Conservation (phyloP, 2,888 invertebrate species). For the Eilema sororculum region DNA sequence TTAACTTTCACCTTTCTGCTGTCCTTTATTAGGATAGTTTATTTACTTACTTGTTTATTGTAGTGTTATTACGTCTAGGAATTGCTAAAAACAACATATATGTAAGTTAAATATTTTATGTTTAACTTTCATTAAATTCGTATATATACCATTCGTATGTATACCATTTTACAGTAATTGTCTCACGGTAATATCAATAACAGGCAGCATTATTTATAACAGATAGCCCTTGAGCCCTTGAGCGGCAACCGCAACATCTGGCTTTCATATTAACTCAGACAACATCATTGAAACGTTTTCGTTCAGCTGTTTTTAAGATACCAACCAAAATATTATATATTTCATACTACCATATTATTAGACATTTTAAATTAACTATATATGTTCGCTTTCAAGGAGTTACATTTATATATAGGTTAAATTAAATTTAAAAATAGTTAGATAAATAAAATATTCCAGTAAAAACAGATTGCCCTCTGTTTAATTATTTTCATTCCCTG, state of each 20-base stretch:
- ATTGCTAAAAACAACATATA: too few relatives aligned
- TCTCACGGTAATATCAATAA: background rate
- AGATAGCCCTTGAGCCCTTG: background rate
- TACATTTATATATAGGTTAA: too few relatives aligned
- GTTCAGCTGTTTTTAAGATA: background rate
- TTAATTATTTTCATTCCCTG: too few relatives aligned
- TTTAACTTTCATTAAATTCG: too few relatives aligned
- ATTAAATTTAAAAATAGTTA: too few relatives aligned
- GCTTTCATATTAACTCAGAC: slow-evolving; percentile 33
- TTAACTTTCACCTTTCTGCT: too few relatives aligned
- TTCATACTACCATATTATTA: too few relatives aligned
- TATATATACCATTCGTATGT: background rate
- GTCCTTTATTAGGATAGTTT: too few relatives aligned
- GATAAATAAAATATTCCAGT: background rate
- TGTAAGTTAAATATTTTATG: too few relatives aligned
- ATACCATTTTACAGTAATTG: too few relatives aligned
- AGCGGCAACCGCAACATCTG: slow-evolving; percentile 42
- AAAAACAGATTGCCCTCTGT: background rate
- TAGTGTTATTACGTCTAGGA: too few relatives aligned
- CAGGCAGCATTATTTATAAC: slow-evolving; percentile 19
- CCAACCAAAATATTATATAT: background rate
- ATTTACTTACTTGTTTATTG: too few relatives aligned
- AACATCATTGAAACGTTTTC: slow-evolving; percentile 3
- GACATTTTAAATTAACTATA: background rate
- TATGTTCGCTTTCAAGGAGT: background rate